Conservation (phyloP, 2,888 invertebrate species). For the Sminthurinus aureus region DNA sequence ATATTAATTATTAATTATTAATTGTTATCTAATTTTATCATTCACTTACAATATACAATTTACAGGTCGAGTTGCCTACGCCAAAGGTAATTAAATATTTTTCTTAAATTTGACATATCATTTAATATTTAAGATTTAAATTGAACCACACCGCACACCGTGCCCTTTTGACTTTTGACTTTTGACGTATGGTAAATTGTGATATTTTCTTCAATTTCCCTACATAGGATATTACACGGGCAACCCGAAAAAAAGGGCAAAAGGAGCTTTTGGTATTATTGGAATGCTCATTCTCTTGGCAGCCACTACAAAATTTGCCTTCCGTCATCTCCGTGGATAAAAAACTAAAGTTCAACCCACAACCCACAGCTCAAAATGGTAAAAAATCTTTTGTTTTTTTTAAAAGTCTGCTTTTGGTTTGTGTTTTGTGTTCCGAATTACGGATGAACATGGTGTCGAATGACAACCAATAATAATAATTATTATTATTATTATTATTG, state of each 20-base stretch:
- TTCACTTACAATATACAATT: not conserved
- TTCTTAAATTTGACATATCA: too few relatives aligned
- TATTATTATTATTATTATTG: too few relatives aligned
- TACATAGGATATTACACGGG: conserved; percentile 54
- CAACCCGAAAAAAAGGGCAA: conserved; percentile 52
- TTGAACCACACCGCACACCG: too few relatives aligned
- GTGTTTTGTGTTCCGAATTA: too few relatives aligned
- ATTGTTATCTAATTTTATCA: not conserved
- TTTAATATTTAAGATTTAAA: too few relatives aligned
- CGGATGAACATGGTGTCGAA: too few relatives aligned
- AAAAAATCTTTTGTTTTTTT: not conserved
- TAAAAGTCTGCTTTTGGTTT: not conserved
- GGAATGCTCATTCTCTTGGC: conserved; percentile 52
- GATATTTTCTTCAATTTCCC: not conserved
- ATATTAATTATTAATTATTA: too few relatives aligned
- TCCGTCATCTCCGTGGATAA: conserved; percentile 46
- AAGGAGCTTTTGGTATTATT: conserved; percentile 51
- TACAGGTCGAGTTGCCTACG: not conserved
- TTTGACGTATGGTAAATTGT: too few relatives aligned
- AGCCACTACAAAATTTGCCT: conserved; percentile 54
- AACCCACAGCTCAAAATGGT: not conserved
- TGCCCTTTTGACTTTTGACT: too few relatives aligned
- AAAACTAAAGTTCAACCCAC: too few relatives aligned
- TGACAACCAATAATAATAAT: too few relatives aligned
- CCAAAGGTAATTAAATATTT: not conserved